Base-by-base conservation (phyloP, 2,797 vertebrate genomes). In the Orestias chungarensis region DNA sequence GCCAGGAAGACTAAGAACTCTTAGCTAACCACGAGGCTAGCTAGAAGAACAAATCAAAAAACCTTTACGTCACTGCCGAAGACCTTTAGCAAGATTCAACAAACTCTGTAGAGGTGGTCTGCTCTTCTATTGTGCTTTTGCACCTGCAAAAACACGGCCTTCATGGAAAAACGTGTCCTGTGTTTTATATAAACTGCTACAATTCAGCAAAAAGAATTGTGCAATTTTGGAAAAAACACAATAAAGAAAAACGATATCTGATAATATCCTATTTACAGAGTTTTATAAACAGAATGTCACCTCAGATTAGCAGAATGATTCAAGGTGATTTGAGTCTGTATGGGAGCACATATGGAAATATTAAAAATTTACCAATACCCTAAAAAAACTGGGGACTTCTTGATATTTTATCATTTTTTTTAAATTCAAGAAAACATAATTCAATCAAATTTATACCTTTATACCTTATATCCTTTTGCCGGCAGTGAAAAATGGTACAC, bases 101-200 rank as follows among this genome's bases (percentile, higher is more conserved):
- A 59, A 43, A 70, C 43, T 70, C 23, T 11, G 33, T 35, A 40
- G 33, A 54, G 35, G 8, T n/a, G 2, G 66, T 50, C 38, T 40
- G 43, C 33, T 42, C 23, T n/a, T 64, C 9, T 33, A 43, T 47
- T 31, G 11, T 33, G 46, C 44, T 42, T 20, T 38, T 40, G 23
- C 71, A 73, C 52, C 52, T 35, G n/a, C 52, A 66, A 15, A 66
- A 43, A 43, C 43, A 43, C 25, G 27, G 17, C 46, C 55, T 64
- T 68, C 44, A 50, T 18, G 70, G 20, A 6, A 46, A 43, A 46
- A 23, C 49, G 25, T 66, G 25, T 35, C 20, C 23, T 12, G 27
- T 14, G 25, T 33, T 33, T 4, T 67, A 23, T 29, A 7, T 3
- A n/a, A n/a, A 61, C 5, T 42, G 64, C 17, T n/a, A 47, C 3